These are phyloP conservation scores for Diadegma fenestrale DNA, from an alignment of 2,888 invertebrate genomes.

Conservation along the genomic window DNA sequence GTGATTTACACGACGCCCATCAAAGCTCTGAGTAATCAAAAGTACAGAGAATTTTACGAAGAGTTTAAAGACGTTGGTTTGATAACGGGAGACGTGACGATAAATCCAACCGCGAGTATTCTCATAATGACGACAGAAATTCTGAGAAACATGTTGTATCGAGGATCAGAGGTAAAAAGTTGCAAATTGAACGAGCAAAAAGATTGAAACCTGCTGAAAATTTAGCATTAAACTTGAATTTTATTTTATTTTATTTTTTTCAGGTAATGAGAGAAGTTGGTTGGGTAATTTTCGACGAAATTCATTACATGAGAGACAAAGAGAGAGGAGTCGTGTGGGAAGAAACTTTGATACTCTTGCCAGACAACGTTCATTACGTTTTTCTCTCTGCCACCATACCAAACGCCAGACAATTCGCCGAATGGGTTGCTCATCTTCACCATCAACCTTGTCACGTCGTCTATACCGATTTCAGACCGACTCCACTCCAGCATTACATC, in stretches of 20 bases:
- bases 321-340: conserved; percentile 99
- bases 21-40: conserved; percentile 99
- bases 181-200: neutral
- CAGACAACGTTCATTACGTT: conserved; percentile 99
- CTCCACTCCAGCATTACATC: conserved; percentile 98
- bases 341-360: conserved; percentile 98
- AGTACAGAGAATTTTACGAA: conserved; percentile 98
- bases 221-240: conserved; percentile 11
- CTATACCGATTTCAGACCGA: conserved; percentile 98
- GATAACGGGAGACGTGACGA: conserved; percentile 99
- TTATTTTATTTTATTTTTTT: neutral
- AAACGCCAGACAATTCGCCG: conserved; percentile 98
- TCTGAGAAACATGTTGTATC: conserved; percentile 98
- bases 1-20: conserved; percentile 99
- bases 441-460: conserved; percentile 99
- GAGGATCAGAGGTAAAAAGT: conserved; percentile 94
- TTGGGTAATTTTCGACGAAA: conserved; percentile 99
- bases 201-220: neutral
- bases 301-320: conserved; percentile 99
- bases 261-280: conserved; percentile 98
- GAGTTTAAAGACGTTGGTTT: conserved; percentile 99
- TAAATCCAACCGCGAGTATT: conserved; percentile 98
- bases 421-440: conserved; percentile 97
- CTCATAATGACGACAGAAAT: conserved; percentile 99
- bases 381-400: conserved; percentile 99